Evolutionary conservation across 2,888 invertebrate genomes (phyloP).

Genomic region (Aricia artaxerxes): DNA sequence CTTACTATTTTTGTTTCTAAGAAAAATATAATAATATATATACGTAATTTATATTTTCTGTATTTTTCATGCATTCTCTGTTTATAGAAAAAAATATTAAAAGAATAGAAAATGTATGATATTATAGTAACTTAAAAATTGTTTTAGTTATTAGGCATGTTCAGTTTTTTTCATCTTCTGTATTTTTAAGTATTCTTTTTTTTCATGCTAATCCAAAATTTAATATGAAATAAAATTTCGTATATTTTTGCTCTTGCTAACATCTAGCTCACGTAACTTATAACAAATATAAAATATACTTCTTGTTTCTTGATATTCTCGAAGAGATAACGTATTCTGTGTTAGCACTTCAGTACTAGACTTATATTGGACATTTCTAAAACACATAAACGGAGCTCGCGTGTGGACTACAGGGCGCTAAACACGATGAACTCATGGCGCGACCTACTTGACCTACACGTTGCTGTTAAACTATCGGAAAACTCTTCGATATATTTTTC

Average conservation of each 20-base stretch:
- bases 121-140: too few relatives aligned
- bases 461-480: not conserved
- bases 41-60: too few relatives aligned
- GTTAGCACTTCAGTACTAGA: not conserved
- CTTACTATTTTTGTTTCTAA: too few relatives aligned
- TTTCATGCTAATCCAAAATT: too few relatives aligned
- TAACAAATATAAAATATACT: not conserved
- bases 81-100: too few relatives aligned
- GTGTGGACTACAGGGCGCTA: slow-evolving; percentile 24
- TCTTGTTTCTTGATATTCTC: not conserved
- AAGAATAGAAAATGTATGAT: too few relatives aligned
- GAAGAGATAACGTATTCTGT: not conserved
- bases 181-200: not conserved
- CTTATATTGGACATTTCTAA: slow-evolving; percentile 6
- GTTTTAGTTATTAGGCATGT: too few relatives aligned
- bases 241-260: not conserved
- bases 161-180: not conserved
- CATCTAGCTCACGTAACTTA: not conserved
- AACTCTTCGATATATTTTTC: not conserved
- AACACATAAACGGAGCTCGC: slow-evolving; percentile 29
- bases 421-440: not conserved
- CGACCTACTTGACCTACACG: slow-evolving; percentile 9
- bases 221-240: not conserved
- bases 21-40: too few relatives aligned
- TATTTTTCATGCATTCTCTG: too few relatives aligned